A percentile compares a stretch with the other conserved stretches of the same genome.
These are phyloP conservation scores for Zaprionus taronus DNA, from an alignment of 1,140 invertebrate species.

Conservation along the genomic window DNA sequence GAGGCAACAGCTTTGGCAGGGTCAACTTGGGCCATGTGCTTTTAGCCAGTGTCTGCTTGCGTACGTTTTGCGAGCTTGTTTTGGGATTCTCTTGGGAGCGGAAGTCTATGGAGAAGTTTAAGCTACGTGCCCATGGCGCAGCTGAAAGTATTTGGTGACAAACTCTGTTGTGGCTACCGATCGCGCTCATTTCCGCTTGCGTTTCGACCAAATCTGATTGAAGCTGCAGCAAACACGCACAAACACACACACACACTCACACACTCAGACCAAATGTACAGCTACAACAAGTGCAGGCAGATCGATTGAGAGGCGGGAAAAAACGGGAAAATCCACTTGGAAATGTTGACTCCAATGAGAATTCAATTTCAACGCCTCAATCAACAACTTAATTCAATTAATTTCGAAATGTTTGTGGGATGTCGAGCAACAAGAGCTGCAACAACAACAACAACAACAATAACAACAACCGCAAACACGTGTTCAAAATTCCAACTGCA, in stretches of 20 bases:
- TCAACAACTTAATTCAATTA: slow-evolving; percentile 78
- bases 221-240: slow-evolving; percentile 27
- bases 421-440: slow-evolving; percentile 23
- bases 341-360: slow-evolving; percentile 49
- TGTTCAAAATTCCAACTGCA: slow-evolving; percentile 8
- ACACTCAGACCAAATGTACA: not conserved
- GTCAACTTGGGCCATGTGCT: slow-evolving; percentile 27
- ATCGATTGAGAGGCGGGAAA: not conserved
- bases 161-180: slow-evolving; percentile 28
- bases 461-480: slow-evolving; percentile 31
- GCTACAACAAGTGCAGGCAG: slow-evolving; percentile 1
- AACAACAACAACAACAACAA: slow-evolving; percentile 31
- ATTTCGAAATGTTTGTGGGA: slow-evolving; percentile 62
- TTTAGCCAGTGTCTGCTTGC: slow-evolving; percentile 33
- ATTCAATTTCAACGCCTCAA: slow-evolving; percentile 75
- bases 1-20: slow-evolving; percentile 38
- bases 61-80: slow-evolving; percentile 5
- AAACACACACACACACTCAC: not conserved
- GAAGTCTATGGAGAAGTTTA: slow-evolving; percentile 48
- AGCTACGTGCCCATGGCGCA: slow-evolving; percentile 54
- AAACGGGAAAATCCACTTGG: slow-evolving; percentile 65
- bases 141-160: slow-evolving; percentile 58
- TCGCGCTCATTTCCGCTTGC: slow-evolving; percentile 50
- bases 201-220: slow-evolving; percentile 47
- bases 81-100: slow-evolving; percentile 31